Base-by-base conservation (phyloP, 2,888 invertebrate genomes). In the Tipula lateralis region DNA sequence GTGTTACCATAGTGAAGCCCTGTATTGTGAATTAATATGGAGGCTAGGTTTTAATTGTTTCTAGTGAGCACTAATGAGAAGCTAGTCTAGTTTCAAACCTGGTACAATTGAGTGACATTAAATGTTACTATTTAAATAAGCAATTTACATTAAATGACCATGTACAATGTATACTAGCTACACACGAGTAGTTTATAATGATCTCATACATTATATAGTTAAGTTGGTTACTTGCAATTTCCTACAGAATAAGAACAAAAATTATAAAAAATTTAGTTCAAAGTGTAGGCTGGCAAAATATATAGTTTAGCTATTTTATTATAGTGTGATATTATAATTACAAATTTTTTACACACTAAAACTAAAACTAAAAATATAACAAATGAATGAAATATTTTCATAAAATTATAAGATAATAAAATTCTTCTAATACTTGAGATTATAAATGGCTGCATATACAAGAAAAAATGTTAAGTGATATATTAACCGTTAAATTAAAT, bases 201-300 rank as follows among this genome's bases (percentile, higher is more conserved):
- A 50, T 50, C 44, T 50, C 44, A 50, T 66, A 24, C 12, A n/a
- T n/a, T n/a, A 32, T 36, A 44, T 66, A 24, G 24, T 66, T 66
- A 24, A 66, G 24, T 66, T 66, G 44, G 66, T 66, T 66, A 66
- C 66, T 66, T 66, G 66, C 66, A 66, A 66, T 66, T 66, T 66
- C 66, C 66, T 66, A 66, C 24, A 9, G 24, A 66, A 66, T 66
- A 66, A 66, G 66, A 66, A 66, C 66, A 66, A 66, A 44, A 19
- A 50, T 50, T 50, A 50, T 50, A 50, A 50, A 66, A 66, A 66
- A 66, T 66, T 66, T 66, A 66, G 66, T 24, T 66, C 66, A 66
- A 66, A 66, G 66, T 66, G 66, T 66, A 66, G 66, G 66, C 24
- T 66, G 66, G 66, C 66, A 66, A 66, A 66, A 24, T 66, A 12